Evolutionary conservation across 1,140 invertebrate genomes (phyloP).

Genomic region (Magallana angulata): DNA sequence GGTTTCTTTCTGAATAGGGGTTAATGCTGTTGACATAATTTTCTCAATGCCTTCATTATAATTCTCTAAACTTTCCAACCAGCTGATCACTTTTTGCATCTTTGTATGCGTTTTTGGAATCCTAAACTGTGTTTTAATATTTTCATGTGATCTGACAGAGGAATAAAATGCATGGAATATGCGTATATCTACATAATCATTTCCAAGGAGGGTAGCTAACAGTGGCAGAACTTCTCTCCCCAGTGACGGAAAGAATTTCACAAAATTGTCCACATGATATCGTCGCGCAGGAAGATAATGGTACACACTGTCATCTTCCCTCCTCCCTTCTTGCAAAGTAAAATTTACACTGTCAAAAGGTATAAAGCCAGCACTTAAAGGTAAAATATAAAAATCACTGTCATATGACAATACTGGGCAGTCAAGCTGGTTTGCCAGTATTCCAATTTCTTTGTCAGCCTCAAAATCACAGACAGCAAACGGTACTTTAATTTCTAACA

Average conservation of each 20-base stretch:
- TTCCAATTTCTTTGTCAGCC: slow-evolving; percentile 91
- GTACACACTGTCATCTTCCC: slow-evolving; percentile 52
- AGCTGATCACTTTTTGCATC: slow-evolving; percentile 86
- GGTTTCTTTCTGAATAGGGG: slow-evolving; percentile 38
- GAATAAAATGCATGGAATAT: slow-evolving; percentile 87
- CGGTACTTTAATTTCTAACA: slow-evolving; percentile 84
- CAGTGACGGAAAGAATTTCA: slow-evolving; percentile 84
- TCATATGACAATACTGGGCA: slow-evolving; percentile 93
- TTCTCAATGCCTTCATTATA: slow-evolving; percentile 67
- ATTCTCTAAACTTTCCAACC: slow-evolving; percentile 85
- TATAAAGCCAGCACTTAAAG: slow-evolving; percentile 86
- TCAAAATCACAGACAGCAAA: slow-evolving; percentile 89
- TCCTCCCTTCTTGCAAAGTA: slow-evolving; percentile 51
- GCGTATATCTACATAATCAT: slow-evolving; percentile 89
- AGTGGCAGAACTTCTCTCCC: slow-evolving; percentile 86
- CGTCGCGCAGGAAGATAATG: slow-evolving; percentile 84
- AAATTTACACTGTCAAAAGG: slow-evolving; percentile 86
- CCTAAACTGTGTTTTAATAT: slow-evolving; percentile 61
- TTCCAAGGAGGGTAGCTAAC: slow-evolving; percentile 90
- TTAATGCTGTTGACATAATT: slow-evolving; percentile 37
- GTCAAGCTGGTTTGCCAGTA: slow-evolving; percentile 86
- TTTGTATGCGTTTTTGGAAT: slow-evolving; percentile 81
- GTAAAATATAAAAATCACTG: slow-evolving; percentile 94
- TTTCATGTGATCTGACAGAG: slow-evolving; percentile 83
- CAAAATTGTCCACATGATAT: slow-evolving; percentile 86